Evolutionary conservation across 1,140 invertebrate genomes (phyloP), one percentile per base, ranked within the genome.

Genomic region (Conopomorpha cramerella): DNA sequence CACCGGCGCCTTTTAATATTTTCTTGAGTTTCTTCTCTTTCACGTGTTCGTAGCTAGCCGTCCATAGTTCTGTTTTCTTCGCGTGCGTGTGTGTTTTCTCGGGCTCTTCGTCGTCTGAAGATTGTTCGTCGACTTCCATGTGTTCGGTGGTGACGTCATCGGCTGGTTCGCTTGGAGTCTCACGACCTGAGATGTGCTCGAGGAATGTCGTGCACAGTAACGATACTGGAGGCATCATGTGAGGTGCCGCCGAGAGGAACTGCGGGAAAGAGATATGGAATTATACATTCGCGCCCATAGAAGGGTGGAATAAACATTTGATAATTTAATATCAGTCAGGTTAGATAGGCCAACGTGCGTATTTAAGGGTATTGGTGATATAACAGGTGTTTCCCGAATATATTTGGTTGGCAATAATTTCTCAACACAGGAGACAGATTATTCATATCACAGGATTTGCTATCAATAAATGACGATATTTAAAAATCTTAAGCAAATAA

Each of bases 141-240:
- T 49, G 38, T 3, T 51, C 39, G 29, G 49, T 39, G 15, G 40
- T 28, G 12, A 35, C 19, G 11, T 56, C 47, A n/a, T 55, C 45
- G 6, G 23, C 7, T 34, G 59, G 48, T 32, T 62, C 50, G 1
- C 32, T n/a, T 40, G 51, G 31, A n/a, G n/a, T n/a, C 30, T 56
- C 37, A 10, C 58, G 56, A 2, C 70, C 70, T 0, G 63, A 58
- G 25, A 78, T 51, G n/a, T 66, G 58, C 47, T 71, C 54, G 0
- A 79, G 46, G 46, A 78, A 66, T 8, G 66, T 45, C 3, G 68
- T 64, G 42, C 68, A 72, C 1, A 79, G 43, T 1, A 67, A 46
- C 37, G 57, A 65, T 6, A 79, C 57, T 16, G 67, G 64, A 1
- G 77, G 74, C 10, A 77, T 43, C 55, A 77, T 77, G 36, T 79